Percentiles rank a stretch among this genome's conserved stretches.
Conservation (phyloP, 1,140 invertebrate genomes). For the Lucilia cuprina region DNA sequence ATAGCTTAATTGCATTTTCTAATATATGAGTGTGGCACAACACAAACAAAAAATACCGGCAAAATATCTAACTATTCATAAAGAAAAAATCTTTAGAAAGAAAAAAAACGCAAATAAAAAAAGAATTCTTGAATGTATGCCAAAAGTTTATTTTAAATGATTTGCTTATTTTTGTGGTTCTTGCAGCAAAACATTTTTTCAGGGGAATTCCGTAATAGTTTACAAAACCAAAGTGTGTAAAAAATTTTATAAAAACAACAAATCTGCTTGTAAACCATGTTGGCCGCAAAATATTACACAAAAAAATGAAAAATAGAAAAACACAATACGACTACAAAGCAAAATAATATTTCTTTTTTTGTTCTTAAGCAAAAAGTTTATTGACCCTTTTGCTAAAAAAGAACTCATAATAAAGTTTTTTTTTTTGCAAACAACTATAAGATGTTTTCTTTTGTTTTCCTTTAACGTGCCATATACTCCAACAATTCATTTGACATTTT, state of each 20-base stretch:
- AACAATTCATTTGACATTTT: conserved; percentile 53
- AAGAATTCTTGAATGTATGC: conserved; percentile 30
- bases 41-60: conserved; percentile 4
- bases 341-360: not conserved
- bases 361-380: conserved; percentile 16
- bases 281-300: not conserved
- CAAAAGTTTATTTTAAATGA: conserved; percentile 33
- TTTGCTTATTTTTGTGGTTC: not conserved
- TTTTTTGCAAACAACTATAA: not conserved
- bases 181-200: not conserved
- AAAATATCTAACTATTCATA: not conserved
- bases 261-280: not conserved
- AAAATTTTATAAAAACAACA: conserved; percentile 1
- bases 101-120: conserved; percentile 8
- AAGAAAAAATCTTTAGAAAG: not conserved
- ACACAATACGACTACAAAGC: not conserved
- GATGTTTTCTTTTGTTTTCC: not conserved
- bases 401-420: not conserved
- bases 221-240: not conserved
- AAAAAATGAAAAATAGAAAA: not conserved
- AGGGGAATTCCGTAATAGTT: conserved; percentile 13
- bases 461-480: conserved; percentile 47
- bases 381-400: not conserved
- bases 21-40: conserved; percentile 2
- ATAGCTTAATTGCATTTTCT: conserved; percentile 28